Percentiles rank a stretch among this genome's conserved stretches.
Conservation (phyloP, 2,113 vertebrate genomes). For the Pao palembangensis region DNA sequence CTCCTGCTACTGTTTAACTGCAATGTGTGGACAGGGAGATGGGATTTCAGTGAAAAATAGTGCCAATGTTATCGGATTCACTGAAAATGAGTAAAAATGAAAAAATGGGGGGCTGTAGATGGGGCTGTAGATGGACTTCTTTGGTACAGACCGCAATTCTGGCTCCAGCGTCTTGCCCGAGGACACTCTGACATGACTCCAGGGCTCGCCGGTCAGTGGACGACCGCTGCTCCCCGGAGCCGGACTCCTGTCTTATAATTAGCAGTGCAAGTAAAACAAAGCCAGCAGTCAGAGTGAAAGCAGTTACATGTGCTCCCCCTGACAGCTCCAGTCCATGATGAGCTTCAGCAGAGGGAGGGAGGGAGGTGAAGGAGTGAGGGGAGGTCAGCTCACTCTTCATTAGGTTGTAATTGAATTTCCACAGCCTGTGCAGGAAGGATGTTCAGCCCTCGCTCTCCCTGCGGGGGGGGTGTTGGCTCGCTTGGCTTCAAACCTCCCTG, state of each 20-base stretch:
- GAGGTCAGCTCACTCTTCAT: constrained; percentile 61
- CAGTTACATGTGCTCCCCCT: constrained; percentile 26
- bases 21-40: too few species aligned
- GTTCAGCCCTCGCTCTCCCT: constrained; percentile 36
- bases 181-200: not conserved
- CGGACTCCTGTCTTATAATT: not conserved
- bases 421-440: constrained; percentile 41
- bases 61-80: too few species aligned
- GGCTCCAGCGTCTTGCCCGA: not conserved
- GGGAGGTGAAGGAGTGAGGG: constrained; percentile 13
- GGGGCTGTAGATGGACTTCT: not conserved
- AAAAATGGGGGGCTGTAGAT: too few species aligned
- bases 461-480: constrained; percentile 40
- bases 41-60: too few species aligned
- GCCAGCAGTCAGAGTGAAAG: constrained; percentile 1
- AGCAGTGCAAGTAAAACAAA: not conserved
- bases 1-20: too few species aligned
- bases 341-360: constrained; percentile 21
- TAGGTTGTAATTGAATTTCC: constrained; percentile 66
- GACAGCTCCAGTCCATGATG: constrained; percentile 29
- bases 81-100: too few species aligned
- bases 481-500: not conserved
- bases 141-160: not conserved
- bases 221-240: not conserved
- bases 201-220: not conserved